A percentile compares a stretch with the other conserved stretches of the same genome.
Conservation (phyloP, 2,888 invertebrate genomes). For the Zhengitettix transpicula region DNA sequence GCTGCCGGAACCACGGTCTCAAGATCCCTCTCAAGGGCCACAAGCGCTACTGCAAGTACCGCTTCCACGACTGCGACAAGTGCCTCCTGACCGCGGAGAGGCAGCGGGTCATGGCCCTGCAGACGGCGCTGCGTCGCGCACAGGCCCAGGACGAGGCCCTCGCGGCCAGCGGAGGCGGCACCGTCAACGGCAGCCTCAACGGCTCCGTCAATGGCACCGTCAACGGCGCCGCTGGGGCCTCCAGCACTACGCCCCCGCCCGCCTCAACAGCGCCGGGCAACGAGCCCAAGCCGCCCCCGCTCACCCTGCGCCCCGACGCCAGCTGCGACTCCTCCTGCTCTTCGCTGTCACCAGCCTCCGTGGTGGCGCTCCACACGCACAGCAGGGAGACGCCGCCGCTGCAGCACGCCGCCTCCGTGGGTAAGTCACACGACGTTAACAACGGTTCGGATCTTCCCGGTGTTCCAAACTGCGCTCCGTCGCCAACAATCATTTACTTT, state of each 20-base stretch:
- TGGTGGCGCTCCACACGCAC: neutral
- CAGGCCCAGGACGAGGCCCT: slow-evolving; percentile 63
- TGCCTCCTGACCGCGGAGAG: slow-evolving; percentile 74
- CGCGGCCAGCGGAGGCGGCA: neutral
- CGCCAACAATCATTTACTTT: too few species aligned
- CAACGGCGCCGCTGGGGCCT: neutral
- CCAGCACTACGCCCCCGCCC: neutral
- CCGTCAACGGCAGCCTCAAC: neutral
- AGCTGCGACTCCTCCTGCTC: slow-evolving; percentile 5
- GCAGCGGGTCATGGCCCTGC: slow-evolving; percentile 76
- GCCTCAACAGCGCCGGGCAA: neutral
- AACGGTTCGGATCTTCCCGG: too few species aligned
- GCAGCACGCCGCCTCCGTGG: neutral
- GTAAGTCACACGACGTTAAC: neutral
- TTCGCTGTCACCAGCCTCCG: neutral
- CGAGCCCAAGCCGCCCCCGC: neutral
- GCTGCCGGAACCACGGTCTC: slow-evolving; percentile 82
- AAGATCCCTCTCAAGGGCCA: slow-evolving; percentile 80
- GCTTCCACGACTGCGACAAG: slow-evolving; percentile 70
- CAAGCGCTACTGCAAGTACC: slow-evolving; percentile 78
- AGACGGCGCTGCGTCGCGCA: slow-evolving; percentile 68
- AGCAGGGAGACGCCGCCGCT: neutral
- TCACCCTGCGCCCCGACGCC: slow-evolving; percentile 1
- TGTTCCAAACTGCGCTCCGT: too few species aligned
- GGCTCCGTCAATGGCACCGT: neutral